Conservation (phyloP, 1,140 invertebrate genomes). For the Thereuonema tuberculata region DNA sequence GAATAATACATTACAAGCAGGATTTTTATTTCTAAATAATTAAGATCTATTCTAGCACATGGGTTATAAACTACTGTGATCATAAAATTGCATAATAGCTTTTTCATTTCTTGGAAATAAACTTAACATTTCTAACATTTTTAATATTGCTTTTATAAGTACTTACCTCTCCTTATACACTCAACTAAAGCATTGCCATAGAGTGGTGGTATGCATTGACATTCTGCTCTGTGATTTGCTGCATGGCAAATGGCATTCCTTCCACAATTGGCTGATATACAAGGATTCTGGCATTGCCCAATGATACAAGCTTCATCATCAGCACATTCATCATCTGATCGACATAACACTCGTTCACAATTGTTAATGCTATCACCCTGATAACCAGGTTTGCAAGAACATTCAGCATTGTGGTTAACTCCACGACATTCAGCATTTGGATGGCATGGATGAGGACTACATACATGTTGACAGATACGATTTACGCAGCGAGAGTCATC, state of each 20-base stretch:
- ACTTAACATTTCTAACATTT: too few relatives aligned
- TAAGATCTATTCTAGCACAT: too few relatives aligned
- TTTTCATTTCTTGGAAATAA: too few relatives aligned
- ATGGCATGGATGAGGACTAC: conserved; percentile 19
- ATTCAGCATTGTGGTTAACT: conserved; percentile 20
- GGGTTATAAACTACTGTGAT: too few relatives aligned
- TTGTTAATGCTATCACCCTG: conserved; percentile 17
- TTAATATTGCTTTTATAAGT: too few relatives aligned
- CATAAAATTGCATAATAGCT: too few relatives aligned
- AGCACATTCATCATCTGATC: conserved; percentile 24
- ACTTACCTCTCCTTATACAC: conserved; percentile 4
- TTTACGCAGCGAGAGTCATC: conserved; percentile 80
- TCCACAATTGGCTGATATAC: conserved; percentile 21
- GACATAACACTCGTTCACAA: conserved; percentile 18
- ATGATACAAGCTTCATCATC: conserved; percentile 25
- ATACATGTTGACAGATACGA: conserved; percentile 28
- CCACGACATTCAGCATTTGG: conserved; percentile 21
- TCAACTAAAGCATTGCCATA: conserved; percentile 58
- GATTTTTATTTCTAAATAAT: too few relatives aligned
- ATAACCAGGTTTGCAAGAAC: conserved; percentile 20
- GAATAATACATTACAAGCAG: too few relatives aligned
- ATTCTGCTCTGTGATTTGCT: conserved; percentile 36
- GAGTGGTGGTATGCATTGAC: conserved; percentile 53
- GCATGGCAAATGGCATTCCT: conserved; percentile 24
- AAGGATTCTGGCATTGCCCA: conserved; percentile 25